phyloP scores from a whole-genome alignment of 1,140 invertebrate genomes.

The Protaetia brevitarsis region DNA sequence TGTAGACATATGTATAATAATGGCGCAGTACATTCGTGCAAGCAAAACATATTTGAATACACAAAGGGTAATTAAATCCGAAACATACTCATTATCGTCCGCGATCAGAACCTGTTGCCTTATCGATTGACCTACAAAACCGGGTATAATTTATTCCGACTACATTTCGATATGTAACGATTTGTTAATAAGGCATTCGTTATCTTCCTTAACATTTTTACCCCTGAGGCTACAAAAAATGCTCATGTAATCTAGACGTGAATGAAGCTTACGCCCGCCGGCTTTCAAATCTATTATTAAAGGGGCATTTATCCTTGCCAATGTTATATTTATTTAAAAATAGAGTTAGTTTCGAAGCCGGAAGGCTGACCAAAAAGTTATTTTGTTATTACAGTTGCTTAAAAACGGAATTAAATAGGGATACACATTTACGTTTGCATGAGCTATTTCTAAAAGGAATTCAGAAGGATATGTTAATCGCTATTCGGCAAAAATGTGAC shows the following conservation, averaged over 20 bases:
- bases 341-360: background rate
- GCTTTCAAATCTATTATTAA: slow-evolving; percentile 3
- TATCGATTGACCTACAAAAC: slow-evolving; percentile 14
- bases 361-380: background rate
- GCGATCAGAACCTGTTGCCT: background rate
- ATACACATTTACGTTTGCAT: slow-evolving; percentile 6
- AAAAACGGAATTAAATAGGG: background rate
- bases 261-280: background rate
- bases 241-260: background rate
- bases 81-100: background rate
- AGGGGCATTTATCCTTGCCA: background rate
- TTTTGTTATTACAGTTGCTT: background rate
- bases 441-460: background rate
- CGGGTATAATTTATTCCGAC: background rate
- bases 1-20: background rate
- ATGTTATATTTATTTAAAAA: slow-evolving; percentile 16
- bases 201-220: background rate
- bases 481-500: background rate
- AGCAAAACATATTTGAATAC: background rate
- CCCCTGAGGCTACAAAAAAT: background rate
- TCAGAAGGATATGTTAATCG: background rate
- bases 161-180: background rate
- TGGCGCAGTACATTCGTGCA: background rate
- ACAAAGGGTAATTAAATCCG: slow-evolving; percentile 4
- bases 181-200: background rate